Percentiles rank a stretch among this genome's conserved stretches.
Evolutionary conservation across 2,797 vertebrate genomes (phyloP).

Genomic region (Danio tinwini): DNA sequence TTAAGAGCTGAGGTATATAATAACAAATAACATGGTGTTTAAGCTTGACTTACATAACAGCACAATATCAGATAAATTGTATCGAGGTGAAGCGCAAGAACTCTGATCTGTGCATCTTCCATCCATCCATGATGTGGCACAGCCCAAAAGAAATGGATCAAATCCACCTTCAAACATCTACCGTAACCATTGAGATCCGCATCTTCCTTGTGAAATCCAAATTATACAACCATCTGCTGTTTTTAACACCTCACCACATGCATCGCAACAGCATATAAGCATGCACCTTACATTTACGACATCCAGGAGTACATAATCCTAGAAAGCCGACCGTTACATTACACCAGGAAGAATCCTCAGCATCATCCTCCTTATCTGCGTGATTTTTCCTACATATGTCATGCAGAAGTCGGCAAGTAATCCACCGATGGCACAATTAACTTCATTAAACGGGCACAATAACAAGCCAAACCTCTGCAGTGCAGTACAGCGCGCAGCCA

Average conservation of each 20-base stretch:
- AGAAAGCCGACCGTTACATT: constrained; percentile 65
- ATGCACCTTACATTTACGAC: constrained; percentile 73
- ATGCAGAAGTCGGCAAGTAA: constrained; percentile 61
- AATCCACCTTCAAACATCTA: constrained; percentile 44
- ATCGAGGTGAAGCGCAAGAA: background rate
- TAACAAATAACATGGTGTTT: background rate
- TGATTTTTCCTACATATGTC: constrained; percentile 66
- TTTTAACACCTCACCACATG: constrained; percentile 54
- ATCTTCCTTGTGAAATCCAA: constrained; percentile 64
- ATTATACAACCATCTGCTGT: constrained; percentile 61
- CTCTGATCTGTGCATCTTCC: constrained; percentile 21
- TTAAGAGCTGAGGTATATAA: constrained; percentile 13
- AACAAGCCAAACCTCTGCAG: constrained; percentile 82
- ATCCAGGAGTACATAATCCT: constrained; percentile 65
- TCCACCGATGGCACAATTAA: constrained; percentile 62
- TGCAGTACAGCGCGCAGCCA: constrained; percentile 83
- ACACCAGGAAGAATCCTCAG: constrained; percentile 62
- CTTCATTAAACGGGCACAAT: constrained; percentile 72
- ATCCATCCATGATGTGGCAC: constrained; percentile 38
- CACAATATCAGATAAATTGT: constrained; percentile 17
- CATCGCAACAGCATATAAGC: constrained; percentile 65
- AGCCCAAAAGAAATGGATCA: constrained; percentile 33
- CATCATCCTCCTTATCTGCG: constrained; percentile 60
- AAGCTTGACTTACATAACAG: constrained; percentile 26
- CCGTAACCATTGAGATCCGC: background rate